Evolutionary conservation across 1,140 invertebrate species (phyloP), one percentile per base, ranked within the genome.

Genomic region (Dolichoris vasculosae): DNA sequence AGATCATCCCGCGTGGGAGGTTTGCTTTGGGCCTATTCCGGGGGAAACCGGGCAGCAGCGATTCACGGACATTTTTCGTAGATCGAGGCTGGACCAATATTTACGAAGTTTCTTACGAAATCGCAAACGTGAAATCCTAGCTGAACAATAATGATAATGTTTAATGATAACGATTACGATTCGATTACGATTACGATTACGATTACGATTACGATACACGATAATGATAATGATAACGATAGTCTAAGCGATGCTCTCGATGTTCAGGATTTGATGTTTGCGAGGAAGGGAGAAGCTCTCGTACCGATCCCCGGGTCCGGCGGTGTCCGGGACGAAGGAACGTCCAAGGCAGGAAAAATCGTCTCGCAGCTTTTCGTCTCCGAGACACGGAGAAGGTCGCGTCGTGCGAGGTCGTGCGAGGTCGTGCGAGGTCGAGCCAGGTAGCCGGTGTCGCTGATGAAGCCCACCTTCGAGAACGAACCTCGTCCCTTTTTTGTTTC

Each of bases 401-500:
- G n/a, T n/a, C n/a, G n/a, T n/a, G n/a, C n/a, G n/a, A n/a, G n/a
- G n/a, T n/a, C n/a, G n/a, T n/a, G n/a, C n/a, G n/a, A n/a, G n/a
- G n/a, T n/a, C n/a, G n/a, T 0, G 64, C 64, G 64, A 40, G 35
- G 26, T 35, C n/a, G n/a, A n/a, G n/a, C n/a, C n/a, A n/a, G n/a
- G n/a, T n/a, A n/a, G 30, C 69, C 48, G 81, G 11, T 73, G 69
- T 30, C 46, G 75, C 38, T 59, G 63, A 75, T 63, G 55, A n/a
- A n/a, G 26, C 67, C 78, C 84, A 75, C 51, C 78, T 43, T 35
- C 1, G 51, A 76, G 17, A 59, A 83, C 17, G 17, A 46, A 55
- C 71, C 79, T 77, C 64, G 69, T 82, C 73, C 82, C 69, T 77
- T 32, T 71, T 67, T 67, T 76, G n/a, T 35, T 79, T 86, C 63